Evolutionary conservation across 2,797 vertebrate genomes (phyloP).

Genomic region (Chloroceryle amazona): DNA sequence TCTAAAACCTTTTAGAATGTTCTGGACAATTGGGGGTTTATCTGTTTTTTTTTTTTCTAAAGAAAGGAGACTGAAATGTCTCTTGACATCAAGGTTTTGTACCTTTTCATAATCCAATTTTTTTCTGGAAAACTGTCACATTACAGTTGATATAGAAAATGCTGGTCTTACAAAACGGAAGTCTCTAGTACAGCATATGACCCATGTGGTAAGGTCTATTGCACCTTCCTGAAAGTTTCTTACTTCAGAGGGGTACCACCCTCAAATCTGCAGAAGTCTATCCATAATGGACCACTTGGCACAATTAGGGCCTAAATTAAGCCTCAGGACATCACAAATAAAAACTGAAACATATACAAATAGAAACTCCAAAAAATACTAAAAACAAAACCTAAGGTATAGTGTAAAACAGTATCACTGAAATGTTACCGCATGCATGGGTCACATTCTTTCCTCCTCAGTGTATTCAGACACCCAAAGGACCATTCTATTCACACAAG

Average conservation of each 20-base stretch:
- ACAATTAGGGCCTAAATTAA: not conserved
- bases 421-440: not conserved
- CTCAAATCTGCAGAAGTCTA: not conserved
- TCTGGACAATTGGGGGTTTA: accelerated
- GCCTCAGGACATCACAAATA: not conserved
- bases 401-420: not conserved
- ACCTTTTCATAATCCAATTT: not conserved
- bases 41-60: not conserved
- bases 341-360: not conserved
- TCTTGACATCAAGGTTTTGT: not conserved
- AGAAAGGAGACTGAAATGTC: not conserved
- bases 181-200: not conserved
- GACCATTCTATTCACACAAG: constrained; percentile 10
- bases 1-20: not conserved
- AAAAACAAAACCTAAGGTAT: not conserved
- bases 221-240: not conserved
- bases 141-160: not conserved
- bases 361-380: not conserved
- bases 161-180: not conserved
- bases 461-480: not conserved
- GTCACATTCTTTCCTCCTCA: not conserved
- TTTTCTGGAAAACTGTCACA: not conserved
- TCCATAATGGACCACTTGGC: not conserved
- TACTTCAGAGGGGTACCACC: not conserved
- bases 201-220: not conserved